Evolutionary conservation across 35 echinoderm and acorn worm genomes (phyloP).

Genomic region (Patiria miniata): DNA sequence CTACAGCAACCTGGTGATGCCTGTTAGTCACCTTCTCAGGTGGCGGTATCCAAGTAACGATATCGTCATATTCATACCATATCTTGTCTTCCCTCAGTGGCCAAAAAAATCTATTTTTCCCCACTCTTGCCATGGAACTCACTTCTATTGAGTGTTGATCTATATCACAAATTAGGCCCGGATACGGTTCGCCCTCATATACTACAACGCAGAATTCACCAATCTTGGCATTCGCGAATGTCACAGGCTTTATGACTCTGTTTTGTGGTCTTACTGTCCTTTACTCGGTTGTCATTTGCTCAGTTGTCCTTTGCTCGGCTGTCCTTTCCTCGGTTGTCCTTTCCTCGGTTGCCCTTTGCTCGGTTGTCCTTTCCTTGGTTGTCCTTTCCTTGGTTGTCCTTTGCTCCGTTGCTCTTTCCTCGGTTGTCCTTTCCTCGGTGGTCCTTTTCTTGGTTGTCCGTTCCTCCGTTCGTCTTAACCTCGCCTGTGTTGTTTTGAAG

Average conservation of each 20-base stretch:
- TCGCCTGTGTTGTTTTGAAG: background rate
- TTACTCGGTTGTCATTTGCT: background rate
- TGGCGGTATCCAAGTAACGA: conserved; percentile 11
- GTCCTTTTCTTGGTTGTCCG: background rate
- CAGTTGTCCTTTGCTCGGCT: background rate
- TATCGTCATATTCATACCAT: conserved; percentile 17
- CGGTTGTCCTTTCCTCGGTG: background rate
- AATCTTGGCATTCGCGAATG: conserved; percentile 17
- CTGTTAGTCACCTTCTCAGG: conserved; percentile 28
- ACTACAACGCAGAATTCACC: conserved; percentile 31
- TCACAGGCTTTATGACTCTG: conserved; percentile 14
- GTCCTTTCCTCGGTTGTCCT: background rate
- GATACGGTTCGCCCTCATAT: conserved; percentile 35
- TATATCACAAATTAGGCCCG: conserved; percentile 17
- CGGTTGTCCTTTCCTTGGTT: background rate
- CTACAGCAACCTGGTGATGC: conserved; percentile 29
- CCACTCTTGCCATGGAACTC: conserved; percentile 38
- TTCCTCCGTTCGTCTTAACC: background rate
- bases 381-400: background rate
- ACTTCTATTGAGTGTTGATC: conserved; percentile 45
- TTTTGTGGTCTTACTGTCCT: too few species aligned
- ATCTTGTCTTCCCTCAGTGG: conserved; percentile 32
- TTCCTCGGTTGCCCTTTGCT: background rate
- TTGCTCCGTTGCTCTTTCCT: too few species aligned
- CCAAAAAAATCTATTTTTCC: conserved; percentile 38